These are phyloP conservation scores for Oncorhynchus gorbuscha DNA, from an alignment of 2,113 vertebrate genomes.

Conservation along the genomic window DNA sequence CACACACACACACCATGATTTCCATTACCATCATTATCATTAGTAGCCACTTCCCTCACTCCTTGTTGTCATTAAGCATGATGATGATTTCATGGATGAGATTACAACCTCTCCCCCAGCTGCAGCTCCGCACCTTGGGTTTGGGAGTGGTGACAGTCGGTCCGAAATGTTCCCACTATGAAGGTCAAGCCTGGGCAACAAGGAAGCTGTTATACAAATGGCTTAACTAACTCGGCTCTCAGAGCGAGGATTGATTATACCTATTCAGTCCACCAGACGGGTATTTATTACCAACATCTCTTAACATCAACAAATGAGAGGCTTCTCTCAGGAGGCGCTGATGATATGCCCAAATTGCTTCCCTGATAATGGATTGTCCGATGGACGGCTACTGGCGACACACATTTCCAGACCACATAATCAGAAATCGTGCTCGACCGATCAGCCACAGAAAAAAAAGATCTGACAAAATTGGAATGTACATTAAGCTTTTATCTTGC, in stretches of 20 bases:
- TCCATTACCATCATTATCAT: slow-evolving; percentile 64
- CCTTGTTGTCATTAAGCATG: slow-evolving; percentile 57
- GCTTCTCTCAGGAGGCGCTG: not conserved
- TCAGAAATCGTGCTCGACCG: slow-evolving; percentile 9
- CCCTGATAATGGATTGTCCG: slow-evolving; percentile 29
- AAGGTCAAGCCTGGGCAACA: slow-evolving; percentile 46
- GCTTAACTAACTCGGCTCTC: slow-evolving; percentile 21
- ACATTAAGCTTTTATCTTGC: slow-evolving; percentile 30
- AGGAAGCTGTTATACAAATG: slow-evolving; percentile 12
- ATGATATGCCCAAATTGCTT: slow-evolving; percentile 5
- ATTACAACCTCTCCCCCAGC: slow-evolving; percentile 29
- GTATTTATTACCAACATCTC: slow-evolving; percentile 25
- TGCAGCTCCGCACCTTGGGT: slow-evolving; percentile 51
- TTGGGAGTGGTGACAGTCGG: slow-evolving; percentile 13
- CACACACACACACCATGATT: slow-evolving; percentile 35
- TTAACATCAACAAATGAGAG: slow-evolving; percentile 28
- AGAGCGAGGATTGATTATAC: slow-evolving; percentile 28
- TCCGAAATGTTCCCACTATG: slow-evolving; percentile 1
- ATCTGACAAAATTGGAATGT: slow-evolving; percentile 1
- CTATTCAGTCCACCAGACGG: slow-evolving; percentile 22
- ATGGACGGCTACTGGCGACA: slow-evolving; percentile 13
- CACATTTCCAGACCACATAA: slow-evolving; percentile 30
- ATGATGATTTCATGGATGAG: slow-evolving; percentile 63
- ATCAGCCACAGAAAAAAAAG: not conserved
- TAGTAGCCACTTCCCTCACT: slow-evolving; percentile 44